Evolutionary conservation across 2,113 vertebrate genomes (phyloP), one percentile per base, ranked within the genome.

Genomic region (Cyphomyrus plagiostoma): DNA sequence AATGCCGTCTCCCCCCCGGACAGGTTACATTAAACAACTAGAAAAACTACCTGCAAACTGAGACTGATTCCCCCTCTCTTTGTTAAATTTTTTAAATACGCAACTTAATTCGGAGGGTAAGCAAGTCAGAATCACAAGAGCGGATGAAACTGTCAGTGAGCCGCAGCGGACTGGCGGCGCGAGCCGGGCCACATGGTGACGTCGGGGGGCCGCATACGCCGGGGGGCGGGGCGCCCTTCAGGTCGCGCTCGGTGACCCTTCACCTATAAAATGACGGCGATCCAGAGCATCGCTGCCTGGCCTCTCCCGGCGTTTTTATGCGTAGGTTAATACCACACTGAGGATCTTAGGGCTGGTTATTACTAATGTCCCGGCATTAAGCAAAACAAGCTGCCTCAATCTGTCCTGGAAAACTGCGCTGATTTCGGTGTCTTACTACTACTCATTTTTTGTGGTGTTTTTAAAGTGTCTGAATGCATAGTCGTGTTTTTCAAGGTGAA

Each of bases 81-180:
- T 7, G 74, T 17, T 26, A 84, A 49, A 46, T 3, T 6, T n/a
- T 5, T 9, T 23, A 52, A 80, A 13, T 39, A 89, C 66, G 70
- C 26, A 21, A 58, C 77, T 83, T 83, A 23, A 52, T 35, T 58
- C 6, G 15, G 77, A 53, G 49, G 80, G 42, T 53, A 46, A 46
- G 35, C 4, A 39, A 95, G 94, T 94, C 93, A 93, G 95, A 90
- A 42, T 90, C 5, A 90, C 91, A 91, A 58, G 91, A 89, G 91
- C 89, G 26, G 58, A 66, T 39, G 88, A 52, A 89, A 70, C 77
- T 90, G 45, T 90, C 85, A 89, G 82, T 74, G 49, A 58, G 52
- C 35, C 66, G 4, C 39, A 50, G 23, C 48, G 53, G 83, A 39
- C 82, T 3, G n/a, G 39, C 46, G 48, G 52, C 46, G 86, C 85